Conservation (phyloP, 2,888 invertebrate genomes). For the Brachyopa scutellaris region DNA sequence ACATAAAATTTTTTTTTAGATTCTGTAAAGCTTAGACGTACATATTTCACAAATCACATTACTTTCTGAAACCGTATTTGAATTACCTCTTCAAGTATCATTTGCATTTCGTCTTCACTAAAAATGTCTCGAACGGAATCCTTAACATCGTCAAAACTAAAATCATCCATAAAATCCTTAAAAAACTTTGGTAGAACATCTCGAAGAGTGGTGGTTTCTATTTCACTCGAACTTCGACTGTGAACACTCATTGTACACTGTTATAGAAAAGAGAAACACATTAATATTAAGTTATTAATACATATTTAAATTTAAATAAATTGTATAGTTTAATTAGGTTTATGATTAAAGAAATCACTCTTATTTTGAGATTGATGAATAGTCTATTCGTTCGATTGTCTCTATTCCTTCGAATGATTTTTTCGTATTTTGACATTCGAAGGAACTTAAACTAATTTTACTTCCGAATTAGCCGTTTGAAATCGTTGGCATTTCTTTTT, state of each 20-base stretch:
- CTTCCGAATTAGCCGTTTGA: no score
- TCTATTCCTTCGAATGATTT: no score
- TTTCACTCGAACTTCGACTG: conserved; percentile 75
- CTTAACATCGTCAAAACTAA: conserved; percentile 74
- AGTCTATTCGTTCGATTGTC: no score
- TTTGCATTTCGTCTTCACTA: conserved; percentile 59
- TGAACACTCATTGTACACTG: conserved; percentile 73
- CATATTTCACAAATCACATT: conserved; percentile 36
- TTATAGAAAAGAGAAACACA: background rate
- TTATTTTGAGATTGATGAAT: no score
- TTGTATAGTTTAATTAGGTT: no score
- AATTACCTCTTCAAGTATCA: conserved; percentile 62
- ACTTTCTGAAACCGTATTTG: background rate
- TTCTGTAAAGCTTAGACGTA: background rate
- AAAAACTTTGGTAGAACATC: conserved; percentile 74
- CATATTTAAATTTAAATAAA: no score
- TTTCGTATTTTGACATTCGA: no score
- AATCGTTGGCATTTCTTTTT: no score
- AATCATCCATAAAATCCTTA: conserved; percentile 74
- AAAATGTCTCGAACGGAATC: conserved; percentile 58
- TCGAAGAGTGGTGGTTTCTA: conserved; percentile 72
- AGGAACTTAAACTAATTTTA: no score
- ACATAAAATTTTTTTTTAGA: background rate
- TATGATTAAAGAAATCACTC: no score
- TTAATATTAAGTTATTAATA: no score